Conservation (phyloP, 2,113 vertebrate genomes). For the Erinaceus europaeus region DNA sequence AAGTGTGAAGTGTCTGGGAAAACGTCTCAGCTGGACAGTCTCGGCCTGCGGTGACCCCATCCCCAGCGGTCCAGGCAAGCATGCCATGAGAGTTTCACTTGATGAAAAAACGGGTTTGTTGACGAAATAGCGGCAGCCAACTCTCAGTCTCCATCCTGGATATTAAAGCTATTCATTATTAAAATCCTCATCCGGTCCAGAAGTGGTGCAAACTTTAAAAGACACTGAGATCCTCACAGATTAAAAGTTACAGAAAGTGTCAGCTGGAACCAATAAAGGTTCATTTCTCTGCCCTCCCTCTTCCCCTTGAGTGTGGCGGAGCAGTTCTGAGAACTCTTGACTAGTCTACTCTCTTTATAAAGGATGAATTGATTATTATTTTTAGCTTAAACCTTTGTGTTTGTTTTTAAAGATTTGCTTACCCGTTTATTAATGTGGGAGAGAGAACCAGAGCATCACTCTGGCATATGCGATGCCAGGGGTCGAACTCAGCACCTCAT, state of each 20-base stretch:
- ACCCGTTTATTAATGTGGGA: too few species aligned
- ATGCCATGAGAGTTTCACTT: slow-evolving; percentile 21
- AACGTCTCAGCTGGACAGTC: not conserved
- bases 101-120: slow-evolving; percentile 39
- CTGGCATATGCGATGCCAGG: too few species aligned
- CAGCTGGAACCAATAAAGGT: slow-evolving; percentile 9
- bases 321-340: not conserved
- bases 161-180: slow-evolving; percentile 52
- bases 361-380: too few species aligned
- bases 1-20: not conserved
- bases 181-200: slow-evolving; percentile 31
- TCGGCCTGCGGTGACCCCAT: slow-evolving; percentile 5
- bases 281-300: not conserved
- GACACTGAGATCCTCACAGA: slow-evolving; percentile 31
- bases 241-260: slow-evolving; percentile 18
- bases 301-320: slow-evolving; percentile 6
- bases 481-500: too few species aligned
- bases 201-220: slow-evolving; percentile 47
- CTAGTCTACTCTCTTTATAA: too few species aligned
- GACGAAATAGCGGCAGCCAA: slow-evolving; percentile 39
- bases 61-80: not conserved
- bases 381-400: too few species aligned
- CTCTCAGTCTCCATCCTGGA: slow-evolving; percentile 41
- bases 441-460: too few species aligned
- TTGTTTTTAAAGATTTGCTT: too few species aligned